A percentile compares a stretch with the other conserved stretches of the same genome.
Conservation (phyloP, 2,797 vertebrate genomes). For the Tolypeutes matacus region DNA sequence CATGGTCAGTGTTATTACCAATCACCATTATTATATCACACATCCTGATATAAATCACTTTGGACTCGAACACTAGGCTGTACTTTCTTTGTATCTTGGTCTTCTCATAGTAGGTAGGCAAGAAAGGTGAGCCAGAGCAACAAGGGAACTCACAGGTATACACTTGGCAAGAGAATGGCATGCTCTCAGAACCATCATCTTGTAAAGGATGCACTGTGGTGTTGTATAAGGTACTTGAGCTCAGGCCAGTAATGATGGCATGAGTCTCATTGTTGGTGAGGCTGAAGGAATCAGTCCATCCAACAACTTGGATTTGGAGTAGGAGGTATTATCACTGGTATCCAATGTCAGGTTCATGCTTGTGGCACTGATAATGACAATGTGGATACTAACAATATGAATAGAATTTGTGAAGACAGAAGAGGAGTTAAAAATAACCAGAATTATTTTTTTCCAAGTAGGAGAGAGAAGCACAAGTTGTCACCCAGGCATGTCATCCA, state of each 20-base stretch:
- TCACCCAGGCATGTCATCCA: too few species aligned
- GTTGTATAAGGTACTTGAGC: constrained; percentile 59
- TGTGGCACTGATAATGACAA: constrained; percentile 43
- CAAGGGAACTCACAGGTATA: constrained; percentile 74
- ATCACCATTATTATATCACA: accelerated
- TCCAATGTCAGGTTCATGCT: constrained; percentile 75
- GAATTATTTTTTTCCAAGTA: background rate
- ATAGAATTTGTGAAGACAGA: constrained; percentile 74
- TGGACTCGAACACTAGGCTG: background rate
- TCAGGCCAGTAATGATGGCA: background rate
- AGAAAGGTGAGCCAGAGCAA: background rate
- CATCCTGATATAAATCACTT: too few species aligned
- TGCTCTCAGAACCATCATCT: accelerated
- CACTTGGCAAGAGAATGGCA: background rate
- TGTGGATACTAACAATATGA: background rate
- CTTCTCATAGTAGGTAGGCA: background rate
- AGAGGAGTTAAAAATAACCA: background rate
- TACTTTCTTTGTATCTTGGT: background rate
- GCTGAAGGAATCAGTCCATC: accelerated
- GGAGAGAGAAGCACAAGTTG: background rate
- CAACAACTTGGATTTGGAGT: background rate
- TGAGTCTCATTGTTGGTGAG: accelerated
- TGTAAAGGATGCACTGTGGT: constrained; percentile 65
- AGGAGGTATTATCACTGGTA: accelerated
- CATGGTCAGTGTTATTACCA: accelerated